A percentile compares a stretch with the other conserved stretches of the same genome.
Conservation (phyloP, 2,888 invertebrate genomes). For the Candidula unifasciata region DNA sequence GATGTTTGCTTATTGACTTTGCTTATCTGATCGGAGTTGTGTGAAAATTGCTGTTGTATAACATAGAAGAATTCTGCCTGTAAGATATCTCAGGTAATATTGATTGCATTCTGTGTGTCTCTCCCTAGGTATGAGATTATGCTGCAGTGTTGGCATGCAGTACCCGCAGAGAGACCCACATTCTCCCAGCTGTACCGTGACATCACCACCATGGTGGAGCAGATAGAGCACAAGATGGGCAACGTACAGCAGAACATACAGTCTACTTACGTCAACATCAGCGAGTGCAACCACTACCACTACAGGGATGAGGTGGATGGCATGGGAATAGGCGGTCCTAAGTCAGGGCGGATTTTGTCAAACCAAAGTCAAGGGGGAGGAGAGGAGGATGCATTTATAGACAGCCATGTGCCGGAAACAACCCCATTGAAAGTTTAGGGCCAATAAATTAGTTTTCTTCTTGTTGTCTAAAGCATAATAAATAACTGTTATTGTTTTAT, state of each 20-base stretch:
- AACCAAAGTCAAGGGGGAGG: neutral
- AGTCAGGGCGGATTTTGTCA: neutral
- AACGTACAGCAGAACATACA: slow-evolving; percentile 65
- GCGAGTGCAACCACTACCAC: slow-evolving; percentile 61
- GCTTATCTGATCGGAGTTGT: too few relatives aligned
- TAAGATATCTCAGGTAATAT: neutral
- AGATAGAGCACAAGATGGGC: slow-evolving; percentile 69
- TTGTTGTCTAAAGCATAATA: too few relatives aligned
- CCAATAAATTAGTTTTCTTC: too few relatives aligned
- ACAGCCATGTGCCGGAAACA: slow-evolving; percentile 16
- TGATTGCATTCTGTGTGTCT: neutral
- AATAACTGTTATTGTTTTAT: too few relatives aligned
- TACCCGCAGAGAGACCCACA: slow-evolving; percentile 64
- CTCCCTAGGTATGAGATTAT: slow-evolving; percentile 67
- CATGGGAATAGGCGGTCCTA: neutral
- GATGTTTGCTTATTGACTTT: too few relatives aligned
- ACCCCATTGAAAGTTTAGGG: slow-evolving; percentile 36
- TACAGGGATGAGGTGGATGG: slow-evolving; percentile 58
- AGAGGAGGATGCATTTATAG: slow-evolving; percentile 38
- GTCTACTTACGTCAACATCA: slow-evolving; percentile 68
- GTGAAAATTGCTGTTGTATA: too few relatives aligned
- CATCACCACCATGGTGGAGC: slow-evolving; percentile 65
- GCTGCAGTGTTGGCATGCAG: slow-evolving; percentile 68
- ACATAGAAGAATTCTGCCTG: too few relatives aligned
- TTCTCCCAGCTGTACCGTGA: slow-evolving; percentile 64